These are phyloP conservation scores for Brachionus sp. DNA, from an alignment of 1,140 invertebrate species.

Conservation along the genomic window DNA sequence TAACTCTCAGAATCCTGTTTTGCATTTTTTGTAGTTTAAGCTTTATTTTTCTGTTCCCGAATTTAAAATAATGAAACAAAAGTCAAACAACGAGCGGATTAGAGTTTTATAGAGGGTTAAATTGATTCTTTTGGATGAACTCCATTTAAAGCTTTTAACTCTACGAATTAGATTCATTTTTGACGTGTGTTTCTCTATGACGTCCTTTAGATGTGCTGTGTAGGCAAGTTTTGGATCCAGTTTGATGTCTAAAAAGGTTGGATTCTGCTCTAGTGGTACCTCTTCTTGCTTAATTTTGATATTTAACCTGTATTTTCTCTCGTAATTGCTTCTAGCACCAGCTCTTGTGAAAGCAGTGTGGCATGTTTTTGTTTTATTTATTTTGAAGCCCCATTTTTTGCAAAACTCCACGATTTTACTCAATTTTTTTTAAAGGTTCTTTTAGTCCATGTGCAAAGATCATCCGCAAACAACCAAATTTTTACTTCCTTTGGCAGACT, in stretches of 20 bases:
- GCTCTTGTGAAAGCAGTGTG: not conserved
- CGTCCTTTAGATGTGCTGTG: not conserved
- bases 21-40: not conserved
- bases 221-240: not conserved
- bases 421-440: not conserved
- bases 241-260: too few species aligned
- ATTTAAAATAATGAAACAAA: not conserved
- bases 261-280: not conserved
- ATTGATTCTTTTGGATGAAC: too few species aligned
- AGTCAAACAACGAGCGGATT: too few species aligned
- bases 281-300: not conserved
- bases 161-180: too few species aligned
- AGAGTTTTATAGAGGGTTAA: too few species aligned
- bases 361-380: not conserved
- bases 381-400: too few species aligned
- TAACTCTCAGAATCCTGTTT: not conserved
- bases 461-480: not conserved
- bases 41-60: not conserved
- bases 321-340: too few species aligned
- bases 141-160: too few species aligned
- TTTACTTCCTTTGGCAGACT: too few species aligned
- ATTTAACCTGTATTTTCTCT: too few species aligned
- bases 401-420: too few species aligned
- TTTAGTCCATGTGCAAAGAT: too few species aligned
- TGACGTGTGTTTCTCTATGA: not conserved